phyloP scores from a whole-genome alignment of 2,797 vertebrate genomes.

The Sylvilagus floridanus region DNA sequence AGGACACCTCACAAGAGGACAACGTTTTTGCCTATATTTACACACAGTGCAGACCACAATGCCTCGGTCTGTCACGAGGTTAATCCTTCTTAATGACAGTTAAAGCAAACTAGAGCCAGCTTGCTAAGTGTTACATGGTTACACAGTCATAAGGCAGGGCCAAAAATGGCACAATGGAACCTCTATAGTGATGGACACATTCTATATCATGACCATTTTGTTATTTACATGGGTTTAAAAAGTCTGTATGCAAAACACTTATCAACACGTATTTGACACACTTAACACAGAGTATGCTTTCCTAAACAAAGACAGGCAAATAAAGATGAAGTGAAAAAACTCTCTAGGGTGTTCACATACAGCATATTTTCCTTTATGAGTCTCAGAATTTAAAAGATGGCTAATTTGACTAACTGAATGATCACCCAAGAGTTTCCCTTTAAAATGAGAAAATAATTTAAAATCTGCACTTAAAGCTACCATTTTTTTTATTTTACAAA shows the following conservation, averaged over 20 bases:
- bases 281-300: neutral
- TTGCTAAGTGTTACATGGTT: conserved; percentile 76
- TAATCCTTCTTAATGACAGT: conserved; percentile 82
- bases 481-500: neutral
- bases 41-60: conserved; percentile 71
- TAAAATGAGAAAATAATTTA: conserved; percentile 54
- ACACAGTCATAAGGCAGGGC: neutral
- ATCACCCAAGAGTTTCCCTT: conserved; percentile 38
- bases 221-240: neutral
- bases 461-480: neutral
- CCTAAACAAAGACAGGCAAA: neutral
- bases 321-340: neutral
- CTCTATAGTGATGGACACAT: neutral
- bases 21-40: conserved; percentile 84
- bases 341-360: neutral
- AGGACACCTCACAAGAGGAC: conserved; percentile 63
- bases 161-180: neutral
- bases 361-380: conserved; percentile 21
- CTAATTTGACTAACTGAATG: conserved; percentile 29
- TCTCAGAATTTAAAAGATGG: neutral
- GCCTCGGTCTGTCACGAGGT: conserved; percentile 76
- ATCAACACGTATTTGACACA: neutral
- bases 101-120: conserved; percentile 78
- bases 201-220: neutral
- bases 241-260: neutral